Percentiles rank a stretch among this genome's conserved stretches.
phyloP scores from a whole-genome alignment of 2,797 vertebrate genomes.

The Notolabrus celidotus region DNA sequence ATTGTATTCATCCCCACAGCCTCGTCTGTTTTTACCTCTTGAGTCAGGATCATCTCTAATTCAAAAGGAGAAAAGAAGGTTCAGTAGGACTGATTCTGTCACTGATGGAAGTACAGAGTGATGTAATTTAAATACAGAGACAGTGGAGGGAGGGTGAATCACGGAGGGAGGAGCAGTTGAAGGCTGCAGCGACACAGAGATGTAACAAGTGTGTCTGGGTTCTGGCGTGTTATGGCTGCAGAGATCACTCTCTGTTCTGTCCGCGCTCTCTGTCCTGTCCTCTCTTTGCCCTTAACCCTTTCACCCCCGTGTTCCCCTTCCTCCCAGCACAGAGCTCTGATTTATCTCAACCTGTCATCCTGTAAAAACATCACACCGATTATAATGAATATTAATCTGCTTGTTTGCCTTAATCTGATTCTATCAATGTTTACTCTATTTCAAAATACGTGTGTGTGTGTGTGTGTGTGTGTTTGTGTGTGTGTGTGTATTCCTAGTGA shows the following conservation, averaged over 20 bases:
- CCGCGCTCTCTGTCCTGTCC: slow-evolving; percentile 29
- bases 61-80: slow-evolving; percentile 4
- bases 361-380: slow-evolving; percentile 10
- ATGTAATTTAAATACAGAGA: slow-evolving; percentile 34
- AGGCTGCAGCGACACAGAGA: slow-evolving; percentile 22
- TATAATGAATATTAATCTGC: slow-evolving; percentile 51
- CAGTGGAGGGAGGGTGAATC: slow-evolving; percentile 33
- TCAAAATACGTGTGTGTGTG: slow-evolving; percentile 15
- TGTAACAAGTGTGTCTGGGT: background rate
- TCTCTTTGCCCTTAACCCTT: slow-evolving; percentile 28
- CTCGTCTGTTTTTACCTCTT: background rate
- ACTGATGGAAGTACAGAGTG: slow-evolving; percentile 37
- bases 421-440: slow-evolving; percentile 36
- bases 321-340: slow-evolving; percentile 41
- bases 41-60: background rate
- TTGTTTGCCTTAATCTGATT: slow-evolving; percentile 39
- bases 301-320: slow-evolving; percentile 20
- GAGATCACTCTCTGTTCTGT: slow-evolving; percentile 27
- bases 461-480: slow-evolving; percentile 19
- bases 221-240: slow-evolving; percentile 25
- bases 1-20: background rate
- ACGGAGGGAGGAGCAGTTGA: background rate
- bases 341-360: slow-evolving; percentile 29
- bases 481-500: slow-evolving; percentile 37
- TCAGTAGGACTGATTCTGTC: slow-evolving; percentile 1